phyloP scores from a whole-genome alignment of 1,140 invertebrate species.

The Meloidogyne hapla region DNA sequence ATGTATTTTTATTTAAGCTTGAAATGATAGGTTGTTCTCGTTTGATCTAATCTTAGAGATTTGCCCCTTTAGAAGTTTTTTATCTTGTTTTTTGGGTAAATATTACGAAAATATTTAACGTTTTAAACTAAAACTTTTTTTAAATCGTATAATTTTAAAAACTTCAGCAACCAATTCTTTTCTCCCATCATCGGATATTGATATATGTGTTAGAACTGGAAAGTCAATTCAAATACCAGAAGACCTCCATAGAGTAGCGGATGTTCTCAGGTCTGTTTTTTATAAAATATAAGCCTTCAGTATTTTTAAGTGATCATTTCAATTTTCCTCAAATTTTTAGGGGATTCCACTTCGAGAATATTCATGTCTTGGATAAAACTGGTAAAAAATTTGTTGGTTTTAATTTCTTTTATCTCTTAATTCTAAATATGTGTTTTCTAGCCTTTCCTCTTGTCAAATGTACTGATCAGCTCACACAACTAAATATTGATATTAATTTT shows the following conservation, averaged over 20 bases:
- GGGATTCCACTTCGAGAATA: constrained; percentile 22
- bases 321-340: constrained; percentile 17
- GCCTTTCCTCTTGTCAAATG: constrained; percentile 42
- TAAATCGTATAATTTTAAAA: neutral
- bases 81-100: no score
- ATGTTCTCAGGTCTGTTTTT: neutral
- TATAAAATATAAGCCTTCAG: neutral
- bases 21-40: no score
- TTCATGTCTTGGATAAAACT: constrained; percentile 27
- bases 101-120: no score
- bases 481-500: constrained; percentile 47
- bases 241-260: constrained; percentile 22
- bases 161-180: constrained; percentile 35
- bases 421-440: constrained; percentile 21
- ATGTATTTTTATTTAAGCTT: no score
- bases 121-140: no score
- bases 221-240: constrained; percentile 17
- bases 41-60: no score
- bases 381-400: constrained; percentile 6
- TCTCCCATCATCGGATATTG: constrained; percentile 42
- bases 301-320: neutral
- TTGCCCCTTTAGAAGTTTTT: no score
- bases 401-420: neutral
- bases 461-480: constrained; percentile 30
- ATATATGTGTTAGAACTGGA: constrained; percentile 25